Evolutionary conservation across 2,797 vertebrate genomes (phyloP), one percentile per base, ranked within the genome.

Genomic region (Scomberomorus guttatus): DNA sequence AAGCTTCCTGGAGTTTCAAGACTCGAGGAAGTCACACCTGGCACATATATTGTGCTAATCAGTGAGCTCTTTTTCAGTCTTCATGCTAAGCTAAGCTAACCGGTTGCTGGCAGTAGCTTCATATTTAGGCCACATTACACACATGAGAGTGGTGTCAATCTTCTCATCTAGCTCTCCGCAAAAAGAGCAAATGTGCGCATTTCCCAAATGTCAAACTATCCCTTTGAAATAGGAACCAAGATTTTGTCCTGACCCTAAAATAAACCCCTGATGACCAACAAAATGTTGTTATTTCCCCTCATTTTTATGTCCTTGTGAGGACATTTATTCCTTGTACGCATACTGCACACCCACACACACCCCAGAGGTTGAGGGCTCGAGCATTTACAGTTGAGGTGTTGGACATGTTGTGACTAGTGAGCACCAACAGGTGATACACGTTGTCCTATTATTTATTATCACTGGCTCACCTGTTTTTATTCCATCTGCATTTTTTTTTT

Each of bases 331-430:
- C 37, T 67, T 13, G 15, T 11, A 20, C 17, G 44, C 59, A 57
- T 71, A 75, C 34, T 37, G 18, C 11, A 9, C 55, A 59, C n/a
- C 20, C 17, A 44, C 29, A 37, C 37, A 69, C 67, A 46, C 59
- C 29, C 46, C 42, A 20, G 24, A 72, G n/a, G 51, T 60, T 27
- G 69, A 87, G 39, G 72, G 37, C 52, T 77, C 25, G 71, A 88
- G 77, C 54, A 83, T 90, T 75, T 68, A 3, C 15, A 14, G 37
- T 17, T 27, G 15, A 86, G 50, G 32, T 22, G 29, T 58, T 18
- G 27, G 62, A 77, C 88, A 79, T 84, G 91, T 87, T 77, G 56
- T 0, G 6, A 91, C 90, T 73, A 5, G 91, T 50, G 27, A 0
- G 5, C 18, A 66, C 24, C n/a, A 64, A 29, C 66, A 83, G 72